Percentiles rank a stretch among this genome's conserved stretches.
Evolutionary conservation across 1,140 invertebrate species (phyloP).

Genomic region (Rhopalosiphum maidis): DNA sequence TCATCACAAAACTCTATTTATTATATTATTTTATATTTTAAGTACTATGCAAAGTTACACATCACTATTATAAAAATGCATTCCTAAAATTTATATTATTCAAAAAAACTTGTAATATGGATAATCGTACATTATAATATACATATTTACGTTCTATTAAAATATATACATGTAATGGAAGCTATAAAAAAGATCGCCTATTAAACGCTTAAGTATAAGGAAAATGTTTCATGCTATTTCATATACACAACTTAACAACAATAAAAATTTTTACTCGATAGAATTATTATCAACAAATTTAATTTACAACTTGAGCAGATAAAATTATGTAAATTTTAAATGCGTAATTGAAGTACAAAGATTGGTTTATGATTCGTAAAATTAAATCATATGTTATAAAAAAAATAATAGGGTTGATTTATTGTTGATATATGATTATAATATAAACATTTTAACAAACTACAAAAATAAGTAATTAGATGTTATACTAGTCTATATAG

Average conservation of each 20-base stretch:
- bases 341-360: not conserved
- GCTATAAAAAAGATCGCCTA: not conserved
- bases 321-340: not conserved
- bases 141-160: not conserved
- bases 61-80: not conserved
- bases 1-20: not conserved
- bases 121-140: not conserved
- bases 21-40: not conserved
- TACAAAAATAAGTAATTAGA: not conserved
- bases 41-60: not conserved
- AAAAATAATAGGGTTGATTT: not conserved
- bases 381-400: not conserved
- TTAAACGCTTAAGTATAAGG: not conserved
- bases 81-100: not conserved
- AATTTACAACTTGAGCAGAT: not conserved
- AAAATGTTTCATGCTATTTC: not conserved
- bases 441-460: not conserved
- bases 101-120: not conserved
- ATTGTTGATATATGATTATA: not conserved
- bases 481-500: not conserved
- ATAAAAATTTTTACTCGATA: not conserved
- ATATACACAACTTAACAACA: not conserved
- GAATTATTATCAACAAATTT: not conserved
- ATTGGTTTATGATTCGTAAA: not conserved
- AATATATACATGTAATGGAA: not conserved